These are phyloP conservation scores for Psylliodes chrysocephalus DNA, from an alignment of 2,888 invertebrate genomes.

Conservation along the genomic window DNA sequence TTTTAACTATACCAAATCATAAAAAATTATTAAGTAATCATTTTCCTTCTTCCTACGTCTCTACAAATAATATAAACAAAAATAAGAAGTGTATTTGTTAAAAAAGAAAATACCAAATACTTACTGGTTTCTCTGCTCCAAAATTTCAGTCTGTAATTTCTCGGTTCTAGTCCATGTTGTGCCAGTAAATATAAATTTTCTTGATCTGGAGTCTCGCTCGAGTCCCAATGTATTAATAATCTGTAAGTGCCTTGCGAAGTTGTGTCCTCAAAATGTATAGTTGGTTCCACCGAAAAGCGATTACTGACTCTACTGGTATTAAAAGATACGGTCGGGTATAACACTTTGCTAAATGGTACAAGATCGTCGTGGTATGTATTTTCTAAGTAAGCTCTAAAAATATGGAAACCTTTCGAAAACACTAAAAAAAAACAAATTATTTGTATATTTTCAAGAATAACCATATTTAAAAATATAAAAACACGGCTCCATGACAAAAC, in stretches of 20 bases:
- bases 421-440: slow-evolving; percentile 34
- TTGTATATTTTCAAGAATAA: not conserved
- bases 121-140: slow-evolving; percentile 11
- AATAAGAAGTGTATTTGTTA: too few species aligned
- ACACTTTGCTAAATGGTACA: slow-evolving; percentile 27
- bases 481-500: too few species aligned
- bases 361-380: slow-evolving; percentile 30
- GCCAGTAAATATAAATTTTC: slow-evolving; percentile 36
- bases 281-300: slow-evolving; percentile 4
- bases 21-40: too few species aligned
- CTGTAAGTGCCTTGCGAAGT: slow-evolving; percentile 37
- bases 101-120: too few species aligned
- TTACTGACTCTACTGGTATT: not conserved
- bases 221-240: slow-evolving; percentile 47
- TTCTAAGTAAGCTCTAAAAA: slow-evolving; percentile 32
- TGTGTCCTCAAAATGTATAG: slow-evolving; percentile 33
- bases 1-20: too few species aligned
- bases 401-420: slow-evolving; percentile 38
- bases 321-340: slow-evolving; percentile 32
- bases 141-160: slow-evolving; percentile 43
- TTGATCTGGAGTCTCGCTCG: slow-evolving; percentile 13
- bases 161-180: slow-evolving; percentile 40
- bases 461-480: too few species aligned
- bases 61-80: too few species aligned
- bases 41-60: too few species aligned